Evolutionary conservation across 2,888 invertebrate species (phyloP).

Genomic region (Drosophila nigritarsus): DNA sequence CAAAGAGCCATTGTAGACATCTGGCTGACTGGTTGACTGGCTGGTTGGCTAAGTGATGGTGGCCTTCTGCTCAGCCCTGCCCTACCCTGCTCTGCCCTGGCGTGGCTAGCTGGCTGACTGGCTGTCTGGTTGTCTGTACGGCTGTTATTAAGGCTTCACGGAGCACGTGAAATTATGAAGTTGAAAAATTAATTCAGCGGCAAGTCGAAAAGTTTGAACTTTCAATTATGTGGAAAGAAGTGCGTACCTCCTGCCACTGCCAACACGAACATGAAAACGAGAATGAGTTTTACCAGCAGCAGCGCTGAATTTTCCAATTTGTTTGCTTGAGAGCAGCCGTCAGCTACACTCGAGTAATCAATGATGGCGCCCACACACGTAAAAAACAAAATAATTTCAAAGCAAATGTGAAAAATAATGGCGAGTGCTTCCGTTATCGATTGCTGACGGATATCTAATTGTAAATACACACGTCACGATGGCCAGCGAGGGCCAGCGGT

Average conservation of each 20-base stretch:
- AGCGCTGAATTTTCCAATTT: slow-evolving; percentile 68
- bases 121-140: slow-evolving; percentile 22
- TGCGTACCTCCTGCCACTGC: slow-evolving; percentile 24
- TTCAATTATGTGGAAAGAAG: slow-evolving; percentile 73
- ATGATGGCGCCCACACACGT: slow-evolving; percentile 46
- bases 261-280: slow-evolving; percentile 56
- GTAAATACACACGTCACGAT: slow-evolving; percentile 56
- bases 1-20: slow-evolving; percentile 74
- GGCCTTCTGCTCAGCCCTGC: neutral
- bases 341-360: slow-evolving; percentile 74
- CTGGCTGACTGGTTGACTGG: slow-evolving; percentile 37
- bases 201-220: slow-evolving; percentile 77
- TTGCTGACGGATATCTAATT: slow-evolving; percentile 70
- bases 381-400: slow-evolving; percentile 42
- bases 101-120: neutral
- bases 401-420: slow-evolving; percentile 61
- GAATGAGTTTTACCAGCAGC: slow-evolving; percentile 41
- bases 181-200: slow-evolving; percentile 79
- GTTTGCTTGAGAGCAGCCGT: slow-evolving; percentile 70
- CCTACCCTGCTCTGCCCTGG: neutral
- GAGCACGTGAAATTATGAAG: slow-evolving; percentile 75
- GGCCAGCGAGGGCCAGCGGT: neutral
- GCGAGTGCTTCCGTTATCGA: slow-evolving; percentile 61
- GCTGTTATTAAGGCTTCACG: slow-evolving; percentile 65
- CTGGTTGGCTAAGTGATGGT: neutral